These are phyloP conservation scores for Ganaspis sp. DNA, from an alignment of 1,140 invertebrate genomes.

Conservation along the genomic window DNA sequence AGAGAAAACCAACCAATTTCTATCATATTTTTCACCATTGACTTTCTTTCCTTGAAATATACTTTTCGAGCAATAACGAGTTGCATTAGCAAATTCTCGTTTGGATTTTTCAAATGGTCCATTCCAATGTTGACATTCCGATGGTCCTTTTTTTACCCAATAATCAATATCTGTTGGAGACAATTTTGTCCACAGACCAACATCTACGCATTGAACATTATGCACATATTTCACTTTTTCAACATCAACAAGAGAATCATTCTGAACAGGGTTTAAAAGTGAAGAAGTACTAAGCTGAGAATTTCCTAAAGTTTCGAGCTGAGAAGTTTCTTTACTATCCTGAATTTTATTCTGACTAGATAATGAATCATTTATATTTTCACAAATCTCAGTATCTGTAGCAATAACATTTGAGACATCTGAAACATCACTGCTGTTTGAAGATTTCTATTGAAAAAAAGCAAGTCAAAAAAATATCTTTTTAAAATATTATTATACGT, in stretches of 20 bases:
- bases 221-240: no score
- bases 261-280: no score
- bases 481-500: neutral
- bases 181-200: conserved; percentile 18
- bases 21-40: no score
- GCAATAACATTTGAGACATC: neutral
- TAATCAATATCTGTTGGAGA: conserved; percentile 22
- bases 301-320: no score
- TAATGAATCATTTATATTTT: no score
- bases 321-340: no score
- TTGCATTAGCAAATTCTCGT: neutral
- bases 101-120: conserved; percentile 16
- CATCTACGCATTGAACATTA: no score
- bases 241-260: no score
- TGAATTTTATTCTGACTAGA: no score
- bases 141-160: conserved; percentile 31
- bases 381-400: neutral
- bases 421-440: neutral
- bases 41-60: no score
- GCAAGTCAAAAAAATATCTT: neutral
- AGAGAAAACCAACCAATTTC: no score
- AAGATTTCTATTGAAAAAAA: neutral
- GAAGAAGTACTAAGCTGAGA: no score
- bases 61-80: conserved; percentile 14
- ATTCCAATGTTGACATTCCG: conserved; percentile 15